Conservation (phyloP, 1,140 invertebrate species). For the Cepaea nemoralis region DNA sequence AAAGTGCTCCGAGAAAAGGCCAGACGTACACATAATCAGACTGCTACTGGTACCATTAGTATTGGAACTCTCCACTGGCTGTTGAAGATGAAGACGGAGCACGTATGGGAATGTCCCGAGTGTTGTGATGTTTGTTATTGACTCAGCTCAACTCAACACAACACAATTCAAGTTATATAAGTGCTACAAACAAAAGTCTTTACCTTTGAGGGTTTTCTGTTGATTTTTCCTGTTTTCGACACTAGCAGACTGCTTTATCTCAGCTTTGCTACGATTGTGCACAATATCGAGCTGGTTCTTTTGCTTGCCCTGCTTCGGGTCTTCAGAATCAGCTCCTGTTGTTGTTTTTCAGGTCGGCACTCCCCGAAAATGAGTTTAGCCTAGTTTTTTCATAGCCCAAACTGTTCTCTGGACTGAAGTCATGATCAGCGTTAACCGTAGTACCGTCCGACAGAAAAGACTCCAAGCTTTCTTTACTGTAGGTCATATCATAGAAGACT, state of each 20-base stretch:
- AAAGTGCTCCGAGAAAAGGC: no score
- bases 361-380: not conserved
- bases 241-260: not conserved
- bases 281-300: not conserved
- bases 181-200: no score
- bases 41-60: no score
- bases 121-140: no score
- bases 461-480: slow-evolving; percentile 11
- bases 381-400: not conserved
- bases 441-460: not conserved
- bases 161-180: no score
- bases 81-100: no score
- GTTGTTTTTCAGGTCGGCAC: not conserved
- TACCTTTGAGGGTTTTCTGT: not conserved
- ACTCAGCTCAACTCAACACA: no score
- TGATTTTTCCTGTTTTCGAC: not conserved
- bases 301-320: not conserved
- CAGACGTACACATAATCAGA: no score
- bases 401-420: not conserved
- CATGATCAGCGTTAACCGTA: not conserved
- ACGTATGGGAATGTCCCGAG: no score
- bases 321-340: not conserved
- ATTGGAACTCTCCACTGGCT: no score
- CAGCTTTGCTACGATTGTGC: not conserved
- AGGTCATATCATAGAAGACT: not conserved